Evolutionary conservation across 2,113 vertebrate species (phyloP).

Genomic region (Pampusana beccarii): DNA sequence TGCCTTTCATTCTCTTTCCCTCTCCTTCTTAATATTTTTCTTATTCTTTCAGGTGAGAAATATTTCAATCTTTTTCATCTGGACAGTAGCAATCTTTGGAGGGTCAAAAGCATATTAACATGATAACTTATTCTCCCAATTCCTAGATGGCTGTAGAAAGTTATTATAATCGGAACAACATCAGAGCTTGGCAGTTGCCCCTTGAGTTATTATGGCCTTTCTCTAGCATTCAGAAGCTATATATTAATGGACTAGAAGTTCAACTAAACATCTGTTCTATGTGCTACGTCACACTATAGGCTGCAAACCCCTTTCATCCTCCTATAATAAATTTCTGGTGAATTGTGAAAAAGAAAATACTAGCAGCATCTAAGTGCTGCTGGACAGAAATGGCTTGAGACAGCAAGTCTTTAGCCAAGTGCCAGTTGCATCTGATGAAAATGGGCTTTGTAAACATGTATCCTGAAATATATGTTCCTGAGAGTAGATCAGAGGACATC

Average conservation of each 20-base stretch:
- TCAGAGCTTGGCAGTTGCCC: background rate
- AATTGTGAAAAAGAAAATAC: background rate
- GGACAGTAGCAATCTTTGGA: background rate
- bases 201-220: background rate
- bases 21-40: background rate
- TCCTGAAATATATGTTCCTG: background rate
- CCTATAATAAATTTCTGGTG: background rate
- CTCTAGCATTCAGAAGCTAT: background rate
- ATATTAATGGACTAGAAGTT: background rate
- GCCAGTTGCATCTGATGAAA: background rate
- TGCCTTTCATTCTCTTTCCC: background rate
- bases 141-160: background rate
- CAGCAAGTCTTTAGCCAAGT: background rate
- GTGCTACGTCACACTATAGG: background rate
- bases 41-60: background rate
- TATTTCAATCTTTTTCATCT: background rate
- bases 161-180: background rate
- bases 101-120: background rate
- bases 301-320: background rate
- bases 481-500: background rate
- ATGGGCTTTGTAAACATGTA: background rate
- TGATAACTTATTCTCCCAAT: background rate
- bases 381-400: background rate
- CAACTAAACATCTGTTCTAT: background rate
- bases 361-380: background rate